Evolutionary conservation across 2,888 invertebrate genomes (phyloP).

Genomic region (Hylaea fasciaria): DNA sequence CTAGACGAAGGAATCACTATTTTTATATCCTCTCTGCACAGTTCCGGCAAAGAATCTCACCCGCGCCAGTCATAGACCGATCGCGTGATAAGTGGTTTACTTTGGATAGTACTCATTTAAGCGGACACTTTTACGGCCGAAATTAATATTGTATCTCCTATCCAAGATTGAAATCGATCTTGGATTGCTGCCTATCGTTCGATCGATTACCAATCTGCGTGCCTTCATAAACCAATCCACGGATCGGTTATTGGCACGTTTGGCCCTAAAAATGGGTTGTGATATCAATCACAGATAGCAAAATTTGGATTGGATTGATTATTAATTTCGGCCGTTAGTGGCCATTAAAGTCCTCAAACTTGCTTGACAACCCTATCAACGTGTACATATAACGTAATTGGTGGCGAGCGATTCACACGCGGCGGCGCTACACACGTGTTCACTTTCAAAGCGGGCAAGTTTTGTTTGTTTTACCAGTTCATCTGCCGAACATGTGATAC

Average conservation of each 20-base stretch:
- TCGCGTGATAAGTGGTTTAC: slow-evolving; percentile 7
- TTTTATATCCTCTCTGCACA: slow-evolving; percentile 11
- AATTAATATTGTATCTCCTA: too few relatives aligned
- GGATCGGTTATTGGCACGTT: too few relatives aligned
- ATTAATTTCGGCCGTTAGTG: too few relatives aligned
- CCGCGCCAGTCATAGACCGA: slow-evolving; percentile 17
- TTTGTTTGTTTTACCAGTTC: slow-evolving; percentile 63
- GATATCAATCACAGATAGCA: too few relatives aligned
- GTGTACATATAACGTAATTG: slow-evolving; percentile 35
- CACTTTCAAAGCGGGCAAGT: slow-evolving; percentile 52
- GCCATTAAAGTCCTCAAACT: not conserved
- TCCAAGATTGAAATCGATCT: too few relatives aligned
- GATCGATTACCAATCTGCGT: too few relatives aligned
- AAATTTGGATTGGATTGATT: too few relatives aligned
- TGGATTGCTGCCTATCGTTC: too few relatives aligned
- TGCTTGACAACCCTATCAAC: slow-evolving; percentile 43
- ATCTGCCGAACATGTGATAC: slow-evolving; percentile 59
- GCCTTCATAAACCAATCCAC: too few relatives aligned
- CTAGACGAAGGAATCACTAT: not conserved
- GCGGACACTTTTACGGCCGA: slow-evolving; percentile 2
- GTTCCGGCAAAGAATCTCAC: slow-evolving; percentile 10
- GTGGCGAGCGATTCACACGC: slow-evolving; percentile 58
- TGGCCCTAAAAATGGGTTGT: too few relatives aligned
- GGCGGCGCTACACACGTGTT: slow-evolving; percentile 59
- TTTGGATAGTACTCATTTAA: not conserved